A percentile compares a stretch with the other conserved stretches of the same genome.
Conservation (phyloP, 2,113 vertebrate genomes). For the Mustela nigripes region DNA sequence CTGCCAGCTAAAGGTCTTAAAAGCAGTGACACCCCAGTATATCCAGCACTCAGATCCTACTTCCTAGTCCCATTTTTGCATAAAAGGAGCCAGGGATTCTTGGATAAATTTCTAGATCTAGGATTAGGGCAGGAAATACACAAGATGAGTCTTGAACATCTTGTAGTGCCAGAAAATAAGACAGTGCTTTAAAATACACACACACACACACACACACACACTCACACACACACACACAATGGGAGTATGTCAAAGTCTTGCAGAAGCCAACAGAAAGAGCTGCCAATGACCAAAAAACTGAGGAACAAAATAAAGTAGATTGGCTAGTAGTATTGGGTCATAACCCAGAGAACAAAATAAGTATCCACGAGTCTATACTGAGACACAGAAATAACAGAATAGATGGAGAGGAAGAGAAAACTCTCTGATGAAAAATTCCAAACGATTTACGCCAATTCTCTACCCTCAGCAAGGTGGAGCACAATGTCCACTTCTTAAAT, state of each 20-base stretch:
- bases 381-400: rapidly evolving
- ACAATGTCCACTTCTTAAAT: rapidly evolving
- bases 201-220: background rate
- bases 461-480: rapidly evolving
- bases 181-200: background rate
- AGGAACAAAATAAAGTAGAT: background rate
- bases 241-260: background rate
- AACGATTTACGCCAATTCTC: background rate
- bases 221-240: background rate
- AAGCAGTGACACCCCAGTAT: too few relatives aligned
- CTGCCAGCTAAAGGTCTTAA: background rate
- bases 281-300: background rate
- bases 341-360: background rate
- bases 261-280: background rate
- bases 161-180: background rate
- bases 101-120: background rate
- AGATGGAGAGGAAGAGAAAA: background rate
- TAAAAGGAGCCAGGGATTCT: background rate
- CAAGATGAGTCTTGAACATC: background rate
- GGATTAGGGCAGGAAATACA: background rate
- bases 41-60: background rate
- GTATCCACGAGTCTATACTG: background rate
- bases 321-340: background rate
- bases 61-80: background rate
- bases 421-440: background rate